A percentile compares a stretch with the other conserved stretches of the same genome.
Conservation (phyloP, 2,113 vertebrate genomes). For the Festucalex cinctus region DNA sequence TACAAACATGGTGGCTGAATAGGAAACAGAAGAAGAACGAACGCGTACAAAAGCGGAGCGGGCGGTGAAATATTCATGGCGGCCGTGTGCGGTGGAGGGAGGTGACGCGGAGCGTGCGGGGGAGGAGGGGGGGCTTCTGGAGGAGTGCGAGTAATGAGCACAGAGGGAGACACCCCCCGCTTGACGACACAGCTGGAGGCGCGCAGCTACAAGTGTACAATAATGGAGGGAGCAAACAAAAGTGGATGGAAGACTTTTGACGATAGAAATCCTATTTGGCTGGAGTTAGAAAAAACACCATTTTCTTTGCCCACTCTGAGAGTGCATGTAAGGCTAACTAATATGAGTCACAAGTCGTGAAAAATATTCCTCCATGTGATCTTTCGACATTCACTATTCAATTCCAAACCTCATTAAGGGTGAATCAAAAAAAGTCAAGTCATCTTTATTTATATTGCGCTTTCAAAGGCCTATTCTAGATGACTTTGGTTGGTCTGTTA, state of each 20-base stretch:
- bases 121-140: constrained; percentile 18
- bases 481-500: too few relatives aligned
- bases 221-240: constrained; percentile 26
- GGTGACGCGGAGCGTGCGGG: constrained; percentile 47
- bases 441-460: too few relatives aligned
- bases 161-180: constrained; percentile 35
- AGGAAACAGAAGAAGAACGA: constrained; percentile 20
- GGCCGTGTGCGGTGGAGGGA: constrained; percentile 37
- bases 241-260: constrained; percentile 2
- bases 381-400: background rate
- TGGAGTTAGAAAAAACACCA: background rate
- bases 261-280: background rate
- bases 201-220: constrained; percentile 45
- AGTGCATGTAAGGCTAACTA: too few relatives aligned
- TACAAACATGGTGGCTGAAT: constrained; percentile 15
- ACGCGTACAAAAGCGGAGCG: constrained; percentile 22
- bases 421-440: too few relatives aligned
- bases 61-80: constrained; percentile 63
- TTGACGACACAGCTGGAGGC: constrained; percentile 52
- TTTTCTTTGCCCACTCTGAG: too few relatives aligned
- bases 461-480: too few relatives aligned
- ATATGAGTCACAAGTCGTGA: too few relatives aligned
- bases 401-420: too few relatives aligned
- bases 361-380: background rate
- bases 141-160: constrained; percentile 49